A percentile compares a stretch with the other conserved stretches of the same genome.
These are phyloP conservation scores for Campoletis sonorensis DNA, from an alignment of 1,140 invertebrate genomes.

Conservation along the genomic window DNA sequence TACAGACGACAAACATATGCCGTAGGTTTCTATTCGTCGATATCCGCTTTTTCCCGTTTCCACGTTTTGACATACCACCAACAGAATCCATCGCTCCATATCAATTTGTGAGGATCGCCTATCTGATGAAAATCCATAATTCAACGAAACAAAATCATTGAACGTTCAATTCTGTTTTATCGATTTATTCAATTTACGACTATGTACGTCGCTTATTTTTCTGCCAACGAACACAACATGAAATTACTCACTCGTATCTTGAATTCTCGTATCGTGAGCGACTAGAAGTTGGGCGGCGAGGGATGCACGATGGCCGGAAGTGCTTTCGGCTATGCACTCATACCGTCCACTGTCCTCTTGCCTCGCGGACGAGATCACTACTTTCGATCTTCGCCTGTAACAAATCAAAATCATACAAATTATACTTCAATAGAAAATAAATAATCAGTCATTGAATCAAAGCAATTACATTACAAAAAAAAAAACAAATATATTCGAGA, in stretches of 20 bases:
- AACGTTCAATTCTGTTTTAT: conserved; percentile 14
- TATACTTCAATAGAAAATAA: too few relatives aligned
- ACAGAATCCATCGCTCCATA: not conserved
- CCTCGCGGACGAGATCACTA: conserved; percentile 84
- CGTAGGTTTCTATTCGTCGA: conserved; percentile 7
- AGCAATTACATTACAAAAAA: too few relatives aligned
- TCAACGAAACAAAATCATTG: conserved; percentile 1
- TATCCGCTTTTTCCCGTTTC: not conserved
- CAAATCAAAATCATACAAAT: conserved; percentile 5
- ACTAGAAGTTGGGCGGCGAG: conserved; percentile 79
- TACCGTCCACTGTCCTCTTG: conserved; percentile 84
- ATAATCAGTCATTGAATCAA: too few relatives aligned
- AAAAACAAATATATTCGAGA: too few relatives aligned
- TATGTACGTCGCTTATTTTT: not conserved
- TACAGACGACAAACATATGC: not conserved
- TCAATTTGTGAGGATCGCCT: conserved; percentile 5
- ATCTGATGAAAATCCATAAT: conserved; percentile 8
- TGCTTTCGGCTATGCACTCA: conserved; percentile 83
- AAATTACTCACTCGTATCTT: conserved; percentile 76
- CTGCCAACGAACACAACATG: not conserved
- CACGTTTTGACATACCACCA: not conserved
- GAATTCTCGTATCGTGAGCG: conserved; percentile 75
- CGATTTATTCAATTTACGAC: conserved; percentile 15
- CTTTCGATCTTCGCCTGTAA: conserved; percentile 85
- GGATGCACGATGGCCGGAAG: conserved; percentile 77